Percentiles rank a stretch among this genome's conserved stretches.
Evolutionary conservation across 2,797 vertebrate species (phyloP).

Genomic region (Odontamblyopus rebecca): DNA sequence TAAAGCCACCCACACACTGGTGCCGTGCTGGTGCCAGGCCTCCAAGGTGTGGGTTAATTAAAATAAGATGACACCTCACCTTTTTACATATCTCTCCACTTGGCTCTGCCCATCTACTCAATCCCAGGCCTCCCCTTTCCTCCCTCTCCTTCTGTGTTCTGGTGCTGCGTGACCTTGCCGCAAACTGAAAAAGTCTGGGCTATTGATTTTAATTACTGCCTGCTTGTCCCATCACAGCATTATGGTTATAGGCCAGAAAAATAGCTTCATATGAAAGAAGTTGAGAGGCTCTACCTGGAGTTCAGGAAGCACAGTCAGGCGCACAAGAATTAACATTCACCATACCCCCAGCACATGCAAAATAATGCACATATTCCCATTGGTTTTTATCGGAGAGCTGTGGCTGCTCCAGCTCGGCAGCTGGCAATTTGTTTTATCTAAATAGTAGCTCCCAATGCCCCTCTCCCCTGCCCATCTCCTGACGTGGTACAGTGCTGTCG

Average conservation of each 20-base stretch:
- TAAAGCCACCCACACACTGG: slow-evolving; percentile 28
- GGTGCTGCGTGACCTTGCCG: slow-evolving; percentile 87
- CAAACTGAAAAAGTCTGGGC: slow-evolving; percentile 84
- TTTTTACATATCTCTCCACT: slow-evolving; percentile 79
- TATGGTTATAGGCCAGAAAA: slow-evolving; percentile 82
- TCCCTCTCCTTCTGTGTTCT: slow-evolving; percentile 40
- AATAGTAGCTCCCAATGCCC: slow-evolving; percentile 65
- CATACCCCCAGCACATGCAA: slow-evolving; percentile 45
- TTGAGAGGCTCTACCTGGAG: slow-evolving; percentile 19
- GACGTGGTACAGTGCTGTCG: slow-evolving; percentile 72
- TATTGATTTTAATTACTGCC: slow-evolving; percentile 98
- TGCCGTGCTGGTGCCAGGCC: slow-evolving; percentile 52
- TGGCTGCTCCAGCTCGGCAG: slow-evolving; percentile 66
- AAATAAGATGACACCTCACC: slow-evolving; percentile 84
- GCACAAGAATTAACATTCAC: slow-evolving; percentile 35
- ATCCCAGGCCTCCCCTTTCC: slow-evolving; percentile 68
- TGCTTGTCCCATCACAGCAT: slow-evolving; percentile 83
- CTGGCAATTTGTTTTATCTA: slow-evolving; percentile 84
- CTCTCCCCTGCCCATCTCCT: slow-evolving; percentile 64
- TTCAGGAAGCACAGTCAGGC: slow-evolving; percentile 34
- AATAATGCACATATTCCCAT: slow-evolving; percentile 47
- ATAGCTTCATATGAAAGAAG: slow-evolving; percentile 56
- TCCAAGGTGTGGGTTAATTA: slow-evolving; percentile 79
- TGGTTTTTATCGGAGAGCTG: slow-evolving; percentile 59
- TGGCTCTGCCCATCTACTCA: slow-evolving; percentile 78